phyloP scores from a whole-genome alignment of 2,113 vertebrate species.

The Saccopteryx bilineata region DNA sequence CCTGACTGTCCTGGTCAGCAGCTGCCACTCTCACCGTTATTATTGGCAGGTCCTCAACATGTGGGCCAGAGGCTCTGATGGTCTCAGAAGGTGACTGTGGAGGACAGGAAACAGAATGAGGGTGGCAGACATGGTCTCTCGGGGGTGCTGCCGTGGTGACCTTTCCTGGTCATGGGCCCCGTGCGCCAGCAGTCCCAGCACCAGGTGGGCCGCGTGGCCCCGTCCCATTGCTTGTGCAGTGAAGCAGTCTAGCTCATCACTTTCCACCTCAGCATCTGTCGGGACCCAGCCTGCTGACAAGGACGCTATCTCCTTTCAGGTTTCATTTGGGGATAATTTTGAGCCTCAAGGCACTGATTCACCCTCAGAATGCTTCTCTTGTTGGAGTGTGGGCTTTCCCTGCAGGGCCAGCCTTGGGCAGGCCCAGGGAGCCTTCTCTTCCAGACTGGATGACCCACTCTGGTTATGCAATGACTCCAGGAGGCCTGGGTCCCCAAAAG shows the following conservation, averaged over 20 bases:
- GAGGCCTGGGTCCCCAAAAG: background rate
- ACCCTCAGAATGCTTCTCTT: background rate
- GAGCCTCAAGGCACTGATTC: background rate
- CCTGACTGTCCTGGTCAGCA: too few relatives aligned
- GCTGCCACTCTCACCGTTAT: rapidly evolving
- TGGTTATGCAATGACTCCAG: background rate
- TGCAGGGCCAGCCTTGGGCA: background rate
- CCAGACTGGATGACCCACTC: rapidly evolving
- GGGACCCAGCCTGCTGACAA: constrained; percentile 59
- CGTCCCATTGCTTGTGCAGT: constrained; percentile 84
- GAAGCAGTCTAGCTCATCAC: constrained; percentile 82
- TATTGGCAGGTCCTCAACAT: rapidly evolving
- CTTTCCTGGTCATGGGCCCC: constrained; percentile 85
- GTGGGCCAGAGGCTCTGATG: background rate
- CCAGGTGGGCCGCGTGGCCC: constrained; percentile 87
- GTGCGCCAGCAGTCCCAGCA: constrained; percentile 80
- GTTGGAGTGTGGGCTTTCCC: background rate
- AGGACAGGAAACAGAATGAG: background rate
- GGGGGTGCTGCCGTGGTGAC: constrained; percentile 76
- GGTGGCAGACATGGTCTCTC: background rate
- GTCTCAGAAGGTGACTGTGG: background rate
- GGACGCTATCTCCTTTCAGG: background rate
- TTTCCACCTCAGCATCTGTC: constrained; percentile 73
- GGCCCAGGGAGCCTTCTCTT: rapidly evolving
- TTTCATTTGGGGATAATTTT: background rate